Base-by-base conservation (phyloP, 2,888 invertebrate species). In the Tipula lateralis region DNA sequence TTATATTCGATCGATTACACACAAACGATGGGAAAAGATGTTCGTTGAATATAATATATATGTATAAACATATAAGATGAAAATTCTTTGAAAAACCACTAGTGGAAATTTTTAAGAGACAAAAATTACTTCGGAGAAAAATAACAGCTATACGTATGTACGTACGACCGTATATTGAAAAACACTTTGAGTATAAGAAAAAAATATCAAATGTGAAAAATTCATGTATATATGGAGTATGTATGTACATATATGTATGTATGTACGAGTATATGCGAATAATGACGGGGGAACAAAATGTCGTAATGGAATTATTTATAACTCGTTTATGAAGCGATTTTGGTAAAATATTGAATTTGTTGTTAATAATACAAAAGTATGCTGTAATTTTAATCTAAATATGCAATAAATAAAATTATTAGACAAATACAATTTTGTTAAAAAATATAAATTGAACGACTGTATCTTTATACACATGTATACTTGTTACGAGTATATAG, bases 241-340 rank as follows among this genome's bases (percentile, higher is more conserved):
- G 4, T 50, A 0, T 50, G 66, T 66, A 66, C 24, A 66, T 66
- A 39, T 66, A 12, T 24, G 66, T 24, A 16, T 16, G 16, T 16
- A 16, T 34, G 34, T 50, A 50, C 19, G 36, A 4, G 16, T 50
- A 16, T 3, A 44, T 24, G 24, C 66, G 66, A 24, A 24, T 66
- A 66, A 66, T 66, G 66, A 66, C 66, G 24, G 66, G 66, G 66
- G 66, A 66, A 66, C 66, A 66, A 66, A 66, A 66, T 66, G 66
- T 66, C 66, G 66, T 66, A 66, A 66, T 66, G 66, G 66, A 66
- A 66, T 66, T 66, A 66, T 66, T 66, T 66, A 66, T 66, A 66
- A 66, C 24, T 66, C 66, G 66, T 66, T 66, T 66, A 66, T 66
- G 24, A 66, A 66, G 24, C 66, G 66, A 66, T 66, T 66, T 24